These are phyloP conservation scores for Ataeniobius toweri DNA, from an alignment of 2,797 vertebrate genomes.

Conservation along the genomic window DNA sequence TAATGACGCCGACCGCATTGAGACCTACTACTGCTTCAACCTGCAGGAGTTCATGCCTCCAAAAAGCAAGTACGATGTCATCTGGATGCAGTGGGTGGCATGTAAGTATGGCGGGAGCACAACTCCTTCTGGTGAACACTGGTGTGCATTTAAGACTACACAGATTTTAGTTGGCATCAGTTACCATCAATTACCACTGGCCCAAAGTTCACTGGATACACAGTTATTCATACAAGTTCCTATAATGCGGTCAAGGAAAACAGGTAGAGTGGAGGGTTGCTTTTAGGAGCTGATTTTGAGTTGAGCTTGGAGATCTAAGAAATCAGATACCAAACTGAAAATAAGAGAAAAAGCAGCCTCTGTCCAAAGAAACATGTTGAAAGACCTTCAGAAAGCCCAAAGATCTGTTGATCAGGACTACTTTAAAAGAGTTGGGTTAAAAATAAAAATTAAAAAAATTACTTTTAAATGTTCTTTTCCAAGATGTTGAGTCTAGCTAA, in stretches of 20 bases:
- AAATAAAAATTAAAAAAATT: background rate
- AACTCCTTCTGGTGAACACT: background rate
- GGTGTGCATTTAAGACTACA: too few relatives aligned
- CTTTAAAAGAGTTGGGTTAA: background rate
- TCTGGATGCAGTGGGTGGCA: conserved; percentile 98
- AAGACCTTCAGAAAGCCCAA: background rate
- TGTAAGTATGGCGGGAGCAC: conserved; percentile 79
- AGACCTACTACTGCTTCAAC: conserved; percentile 90
- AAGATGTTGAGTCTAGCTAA: too few relatives aligned
- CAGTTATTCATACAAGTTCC: too few relatives aligned
- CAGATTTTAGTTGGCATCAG: too few relatives aligned
- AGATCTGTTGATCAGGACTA: background rate
- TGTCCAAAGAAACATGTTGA: too few relatives aligned
- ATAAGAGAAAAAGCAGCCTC: background rate
- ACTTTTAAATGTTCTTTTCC: too few relatives aligned
- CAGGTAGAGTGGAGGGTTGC: too few relatives aligned
- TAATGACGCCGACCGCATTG: conserved; percentile 83
- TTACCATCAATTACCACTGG: too few relatives aligned
- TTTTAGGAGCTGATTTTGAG: too few relatives aligned
- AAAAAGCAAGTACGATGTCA: conserved; percentile 87
- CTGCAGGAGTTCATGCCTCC: conserved; percentile 90
- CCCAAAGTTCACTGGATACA: too few relatives aligned
- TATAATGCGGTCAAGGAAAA: too few relatives aligned
- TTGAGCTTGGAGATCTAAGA: too few relatives aligned
- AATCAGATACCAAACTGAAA: background rate